These are phyloP conservation scores for Axinella damicornis DNA, from an alignment of 37 sponge, comb jelly and placozoan genomes.

Conservation along the genomic window DNA sequence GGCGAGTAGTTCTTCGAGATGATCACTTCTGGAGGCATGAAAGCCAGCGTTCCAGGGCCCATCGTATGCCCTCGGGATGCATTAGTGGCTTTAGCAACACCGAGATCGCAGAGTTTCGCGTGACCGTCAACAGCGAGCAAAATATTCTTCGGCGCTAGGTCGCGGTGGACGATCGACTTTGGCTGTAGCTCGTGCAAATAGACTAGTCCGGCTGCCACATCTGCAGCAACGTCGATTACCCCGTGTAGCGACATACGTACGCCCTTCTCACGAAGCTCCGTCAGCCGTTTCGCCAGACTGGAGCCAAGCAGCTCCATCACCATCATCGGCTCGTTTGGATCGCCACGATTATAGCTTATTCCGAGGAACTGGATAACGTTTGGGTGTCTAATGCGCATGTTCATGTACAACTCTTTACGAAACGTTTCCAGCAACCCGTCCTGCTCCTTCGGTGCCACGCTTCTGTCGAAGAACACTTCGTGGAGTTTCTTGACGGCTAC, in stretches of 20 bases:
- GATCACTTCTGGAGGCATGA: constrained; percentile 78
- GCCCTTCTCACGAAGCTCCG: constrained; percentile 24
- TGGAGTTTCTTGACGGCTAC: constrained; percentile 80
- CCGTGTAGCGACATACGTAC: constrained; percentile 50
- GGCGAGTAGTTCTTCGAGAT: constrained; percentile 18
- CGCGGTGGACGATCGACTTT: constrained; percentile 77
- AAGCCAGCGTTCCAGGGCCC: constrained; percentile 72
- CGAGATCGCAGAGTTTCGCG: constrained; percentile 81
- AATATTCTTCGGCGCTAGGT: constrained; percentile 79
- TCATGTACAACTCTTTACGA: constrained; percentile 41
- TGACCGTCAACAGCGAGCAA: constrained; percentile 55
- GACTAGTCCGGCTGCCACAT: constrained; percentile 58
- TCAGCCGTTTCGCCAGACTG: constrained; percentile 50
- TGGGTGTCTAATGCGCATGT: constrained; percentile 72
- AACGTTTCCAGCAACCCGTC: constrained; percentile 43
- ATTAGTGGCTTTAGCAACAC: constrained; percentile 59
- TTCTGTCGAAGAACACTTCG: constrained; percentile 38
- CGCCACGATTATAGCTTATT: neutral
- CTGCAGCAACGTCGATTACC: constrained; percentile 51
- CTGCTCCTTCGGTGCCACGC: neutral
- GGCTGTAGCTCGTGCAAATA: constrained; percentile 78
- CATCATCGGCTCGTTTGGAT: constrained; percentile 28
- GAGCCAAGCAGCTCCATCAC: constrained; percentile 61
- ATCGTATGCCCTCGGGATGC: neutral
- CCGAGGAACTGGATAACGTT: constrained; percentile 86